phyloP scores from a whole-genome alignment of 2,888 invertebrate species.

The Lagria hirta region DNA sequence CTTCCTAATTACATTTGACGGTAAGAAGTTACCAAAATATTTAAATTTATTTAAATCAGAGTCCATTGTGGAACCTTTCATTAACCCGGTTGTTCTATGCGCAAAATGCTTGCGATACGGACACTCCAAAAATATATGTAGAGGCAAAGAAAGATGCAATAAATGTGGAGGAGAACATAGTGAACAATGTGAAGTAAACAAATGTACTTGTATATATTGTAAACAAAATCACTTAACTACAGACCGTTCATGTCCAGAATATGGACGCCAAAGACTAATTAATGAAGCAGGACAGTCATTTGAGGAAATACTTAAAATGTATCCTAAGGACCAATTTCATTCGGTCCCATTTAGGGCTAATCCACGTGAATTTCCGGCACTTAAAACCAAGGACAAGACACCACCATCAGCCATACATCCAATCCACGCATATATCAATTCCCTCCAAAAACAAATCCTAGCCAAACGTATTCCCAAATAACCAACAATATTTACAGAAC shows the following conservation, averaged over 20 bases:
- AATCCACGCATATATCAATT: not conserved
- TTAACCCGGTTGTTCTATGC: not conserved
- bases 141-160: not conserved
- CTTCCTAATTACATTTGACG: not conserved
- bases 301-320: too few relatives aligned
- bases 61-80: not conserved
- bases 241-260: not conserved
- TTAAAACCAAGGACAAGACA: not conserved
- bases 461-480: too few relatives aligned
- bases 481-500: too few relatives aligned
- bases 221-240: not conserved
- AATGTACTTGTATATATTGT: not conserved
- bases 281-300: not conserved
- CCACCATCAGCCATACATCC: not conserved
- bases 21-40: too few relatives aligned
- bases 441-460: too few relatives aligned
- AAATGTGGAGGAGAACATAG: not conserved
- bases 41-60: not conserved
- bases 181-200: not conserved
- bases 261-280: not conserved
- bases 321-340: too few relatives aligned
- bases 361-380: not conserved
- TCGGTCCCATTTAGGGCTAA: not conserved
- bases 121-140: not conserved
- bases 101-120: not conserved